These are phyloP conservation scores for Denticeps clupeoides DNA, from an alignment of 2,797 vertebrate species.

Conservation along the genomic window DNA sequence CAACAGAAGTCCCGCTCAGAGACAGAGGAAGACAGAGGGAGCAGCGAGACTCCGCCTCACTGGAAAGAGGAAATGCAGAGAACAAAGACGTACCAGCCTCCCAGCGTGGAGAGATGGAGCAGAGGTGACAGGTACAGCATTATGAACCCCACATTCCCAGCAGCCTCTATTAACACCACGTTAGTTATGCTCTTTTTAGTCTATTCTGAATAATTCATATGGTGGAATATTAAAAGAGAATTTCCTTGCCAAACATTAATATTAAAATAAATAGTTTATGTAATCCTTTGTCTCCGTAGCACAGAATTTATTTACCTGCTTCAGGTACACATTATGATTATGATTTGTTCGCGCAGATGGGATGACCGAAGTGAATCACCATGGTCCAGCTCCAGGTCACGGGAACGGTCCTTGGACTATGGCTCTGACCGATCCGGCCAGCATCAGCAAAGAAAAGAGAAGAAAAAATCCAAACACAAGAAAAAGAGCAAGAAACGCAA, in stretches of 20 bases:
- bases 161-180: too few species aligned
- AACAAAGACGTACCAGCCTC: conserved; percentile 68
- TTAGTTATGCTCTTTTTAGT: too few species aligned
- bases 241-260: too few species aligned
- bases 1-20: conserved; percentile 80
- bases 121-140: conserved; percentile 84
- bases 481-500: conserved; percentile 89
- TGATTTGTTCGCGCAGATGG: conserved; percentile 75
- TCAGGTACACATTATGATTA: conserved; percentile 12
- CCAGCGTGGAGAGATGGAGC: conserved; percentile 82
- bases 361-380: conserved; percentile 74
- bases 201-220: too few species aligned
- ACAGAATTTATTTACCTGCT: not conserved
- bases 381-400: conserved; percentile 77
- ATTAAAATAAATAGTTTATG: too few species aligned
- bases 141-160: too few species aligned
- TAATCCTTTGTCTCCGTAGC: too few species aligned
- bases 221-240: too few species aligned
- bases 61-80: conserved; percentile 98
- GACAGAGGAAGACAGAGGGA: conserved; percentile 70
- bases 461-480: conserved; percentile 82
- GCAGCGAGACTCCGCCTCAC: conserved; percentile 94
- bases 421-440: conserved; percentile 62
- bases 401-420: conserved; percentile 62
- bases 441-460: conserved; percentile 68